Percentiles rank a stretch among this genome's conserved stretches.
These are phyloP conservation scores for Octonoba sinensis DNA, from an alignment of 2,888 invertebrate species.

Conservation along the genomic window DNA sequence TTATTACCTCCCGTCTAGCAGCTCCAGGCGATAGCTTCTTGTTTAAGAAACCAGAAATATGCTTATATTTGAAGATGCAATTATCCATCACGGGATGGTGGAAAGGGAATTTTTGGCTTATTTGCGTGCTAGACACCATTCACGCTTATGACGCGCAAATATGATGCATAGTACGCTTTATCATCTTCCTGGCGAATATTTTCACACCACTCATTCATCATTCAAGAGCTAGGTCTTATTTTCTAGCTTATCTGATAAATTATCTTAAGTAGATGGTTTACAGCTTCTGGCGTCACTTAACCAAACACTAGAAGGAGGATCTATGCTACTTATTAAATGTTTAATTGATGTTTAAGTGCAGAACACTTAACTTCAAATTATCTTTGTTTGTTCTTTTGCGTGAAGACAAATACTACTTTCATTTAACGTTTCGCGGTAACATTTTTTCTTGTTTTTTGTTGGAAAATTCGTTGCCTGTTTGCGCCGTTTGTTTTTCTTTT, in stretches of 20 bases:
- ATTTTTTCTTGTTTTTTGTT: too few relatives aligned
- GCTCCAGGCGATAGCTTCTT: constrained; percentile 6
- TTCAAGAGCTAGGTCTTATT: constrained; percentile 5
- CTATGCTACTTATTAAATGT: constrained; percentile 28
- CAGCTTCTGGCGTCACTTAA: constrained; percentile 26
- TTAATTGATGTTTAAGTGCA: constrained; percentile 29
- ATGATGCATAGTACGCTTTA: constrained; percentile 17
- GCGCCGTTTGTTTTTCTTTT: too few relatives aligned
- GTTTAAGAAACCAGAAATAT: not conserved
- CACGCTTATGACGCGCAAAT: constrained; percentile 19
- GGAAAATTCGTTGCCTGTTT: too few relatives aligned
- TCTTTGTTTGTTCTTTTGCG: too few relatives aligned
- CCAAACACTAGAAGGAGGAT: constrained; percentile 11
- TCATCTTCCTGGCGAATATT: constrained; percentile 18
- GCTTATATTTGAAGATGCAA: constrained; percentile 2
- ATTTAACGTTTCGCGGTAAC: too few relatives aligned
- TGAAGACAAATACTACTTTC: too few relatives aligned
- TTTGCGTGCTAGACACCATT: constrained; percentile 32
- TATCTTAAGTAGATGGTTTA: constrained; percentile 17
- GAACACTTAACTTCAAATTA: too few relatives aligned
- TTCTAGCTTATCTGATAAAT: constrained; percentile 27
- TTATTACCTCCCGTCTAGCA: constrained; percentile 11
- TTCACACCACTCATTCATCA: constrained; percentile 27
- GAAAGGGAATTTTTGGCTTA: constrained; percentile 8
- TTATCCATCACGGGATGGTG: constrained; percentile 1